These are phyloP conservation scores for Athetis lepigone DNA, from an alignment of 2,888 invertebrate genomes.

Conservation along the genomic window DNA sequence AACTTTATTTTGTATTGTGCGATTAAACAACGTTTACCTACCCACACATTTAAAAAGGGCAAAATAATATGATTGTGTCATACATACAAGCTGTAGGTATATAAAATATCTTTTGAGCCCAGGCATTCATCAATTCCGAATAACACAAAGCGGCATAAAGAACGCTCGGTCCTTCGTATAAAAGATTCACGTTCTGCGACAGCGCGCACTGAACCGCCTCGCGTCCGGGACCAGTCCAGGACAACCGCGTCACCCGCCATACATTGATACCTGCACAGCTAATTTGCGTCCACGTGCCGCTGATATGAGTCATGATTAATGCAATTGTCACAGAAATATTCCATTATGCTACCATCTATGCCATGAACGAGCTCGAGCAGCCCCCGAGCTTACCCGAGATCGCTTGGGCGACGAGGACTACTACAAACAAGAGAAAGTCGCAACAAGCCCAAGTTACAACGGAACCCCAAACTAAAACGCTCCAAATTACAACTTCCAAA, in stretches of 20 bases:
- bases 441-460: conserved; percentile 2
- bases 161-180: conserved; percentile 19
- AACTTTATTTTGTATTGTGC: too few relatives aligned
- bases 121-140: conserved; percentile 32
- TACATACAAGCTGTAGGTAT: conserved; percentile 1
- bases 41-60: neutral
- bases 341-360: conserved; percentile 18
- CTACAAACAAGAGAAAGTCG: conserved; percentile 14
- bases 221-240: neutral
- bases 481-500: conserved; percentile 43
- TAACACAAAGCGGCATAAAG: conserved; percentile 35
- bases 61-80: conserved; percentile 5
- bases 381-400: conserved; percentile 10
- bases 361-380: neutral
- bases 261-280: too few relatives aligned
- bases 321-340: conserved; percentile 14
- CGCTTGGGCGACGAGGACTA: neutral
- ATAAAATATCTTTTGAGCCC: conserved; percentile 10
- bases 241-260: neutral
- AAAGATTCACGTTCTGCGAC: conserved; percentile 33
- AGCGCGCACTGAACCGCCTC: conserved; percentile 4
- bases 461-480: conserved; percentile 39
- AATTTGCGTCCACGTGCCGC: too few relatives aligned
- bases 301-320: neutral
- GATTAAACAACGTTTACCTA: neutral